Base-by-base conservation (phyloP, 2,113 vertebrate species). In the Chrysemys picta region DNA sequence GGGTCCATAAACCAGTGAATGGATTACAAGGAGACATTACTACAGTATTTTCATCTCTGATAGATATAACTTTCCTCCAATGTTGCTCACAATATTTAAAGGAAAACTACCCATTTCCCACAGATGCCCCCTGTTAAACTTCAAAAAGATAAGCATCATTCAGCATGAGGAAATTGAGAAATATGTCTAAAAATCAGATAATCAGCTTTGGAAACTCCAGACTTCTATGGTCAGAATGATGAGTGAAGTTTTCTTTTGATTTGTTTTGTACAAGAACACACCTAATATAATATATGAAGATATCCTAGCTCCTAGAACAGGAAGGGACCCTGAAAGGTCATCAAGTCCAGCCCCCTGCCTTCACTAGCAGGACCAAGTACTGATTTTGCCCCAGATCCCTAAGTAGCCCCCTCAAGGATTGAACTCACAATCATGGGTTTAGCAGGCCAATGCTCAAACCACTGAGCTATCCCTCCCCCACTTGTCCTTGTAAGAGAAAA, bases 1-100 rank as follows among this genome's bases (percentile, higher is more conserved):
- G 88, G 91, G 72, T 95, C 93, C 88, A 94, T 95, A 96, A 97
- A 96, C 89, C 89, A 90, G 89, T 69, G 91, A 96, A 97, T 59
- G 92, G 88, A 96, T 95, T 96, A 96, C 75, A 90, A 93, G 86
- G 90, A 94, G 88, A 89, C 89, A 56, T 2, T 89, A 95, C 95
- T 94, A 96, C 57, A 87, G 91, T 91, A 93, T 93, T 97, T 96
- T 95, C 95, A 89, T 97, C 91, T 95, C 85, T 89, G 80, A 82
- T 82, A 90, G 85, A 75, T 31, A 88, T 72, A 80, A 78, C 82
- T 47, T 31, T 88, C 10, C 47, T 50, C 52, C n/a, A 31, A 82
- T 38, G 14, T 2, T n/a, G 10, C 38, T 80, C 85, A 50, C 27
- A 47, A 17, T 65, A 88, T 78, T 95, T 88, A 95, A 96, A 97